Conservation (phyloP, 2,113 vertebrate species). For the Ochotona curzoniae region DNA sequence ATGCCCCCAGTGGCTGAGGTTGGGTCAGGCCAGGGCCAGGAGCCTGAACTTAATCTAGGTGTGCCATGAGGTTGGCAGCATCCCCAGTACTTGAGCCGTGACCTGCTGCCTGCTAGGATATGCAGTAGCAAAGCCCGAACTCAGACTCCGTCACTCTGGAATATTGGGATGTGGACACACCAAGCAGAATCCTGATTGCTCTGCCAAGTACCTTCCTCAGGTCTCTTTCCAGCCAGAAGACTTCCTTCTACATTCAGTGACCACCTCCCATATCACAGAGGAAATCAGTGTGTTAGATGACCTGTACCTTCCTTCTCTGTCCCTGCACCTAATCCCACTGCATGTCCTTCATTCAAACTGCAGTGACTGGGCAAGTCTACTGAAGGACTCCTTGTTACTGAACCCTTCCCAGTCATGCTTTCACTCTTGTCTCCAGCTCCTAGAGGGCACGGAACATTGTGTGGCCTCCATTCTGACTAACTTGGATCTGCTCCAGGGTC, state of each 20-base stretch:
- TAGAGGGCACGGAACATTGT: background rate
- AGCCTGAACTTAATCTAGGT: no score
- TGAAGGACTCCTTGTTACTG: background rate
- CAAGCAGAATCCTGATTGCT: no score
- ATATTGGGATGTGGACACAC: no score
- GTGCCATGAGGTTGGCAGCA: no score
- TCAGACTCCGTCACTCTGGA: no score
- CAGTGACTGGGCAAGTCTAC: background rate
- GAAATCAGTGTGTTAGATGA: background rate
- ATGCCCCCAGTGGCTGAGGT: no score
- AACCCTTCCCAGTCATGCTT: background rate
- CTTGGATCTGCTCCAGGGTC: background rate
- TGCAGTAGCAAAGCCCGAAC: no score
- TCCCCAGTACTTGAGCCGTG: no score
- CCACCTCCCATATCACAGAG: background rate
- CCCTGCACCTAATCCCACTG: background rate
- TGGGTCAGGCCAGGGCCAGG: no score
- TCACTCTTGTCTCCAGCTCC: background rate
- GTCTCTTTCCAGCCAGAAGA: background rate
- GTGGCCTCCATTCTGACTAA: background rate
- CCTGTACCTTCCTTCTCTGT: background rate
- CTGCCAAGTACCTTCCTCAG: background rate
- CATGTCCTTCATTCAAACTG: background rate
- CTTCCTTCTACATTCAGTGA: background rate
- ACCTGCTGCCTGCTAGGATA: no score